phyloP scores from a whole-genome alignment of 2,888 invertebrate genomes.

The Dynastes hyllus region DNA sequence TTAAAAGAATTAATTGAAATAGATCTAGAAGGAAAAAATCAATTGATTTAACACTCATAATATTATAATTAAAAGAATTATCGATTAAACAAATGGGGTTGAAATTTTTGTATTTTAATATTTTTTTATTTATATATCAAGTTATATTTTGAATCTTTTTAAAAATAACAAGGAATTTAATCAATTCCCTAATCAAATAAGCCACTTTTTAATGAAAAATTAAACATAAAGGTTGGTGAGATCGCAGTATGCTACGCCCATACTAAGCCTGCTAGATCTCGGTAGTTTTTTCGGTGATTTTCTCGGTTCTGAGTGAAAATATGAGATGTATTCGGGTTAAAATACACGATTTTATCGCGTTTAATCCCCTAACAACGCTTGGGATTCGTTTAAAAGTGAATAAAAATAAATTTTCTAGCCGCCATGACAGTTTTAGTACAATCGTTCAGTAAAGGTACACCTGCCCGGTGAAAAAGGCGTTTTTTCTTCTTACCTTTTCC shows the following conservation, averaged over 20 bases:
- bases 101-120: too few species aligned
- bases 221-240: neutral
- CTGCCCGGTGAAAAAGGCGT: slow-evolving; percentile 47
- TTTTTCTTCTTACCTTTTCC: too few species aligned
- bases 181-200: neutral
- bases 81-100: too few species aligned
- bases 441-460: slow-evolving; percentile 46
- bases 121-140: too few species aligned
- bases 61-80: too few species aligned
- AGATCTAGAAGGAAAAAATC: too few species aligned
- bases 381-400: slow-evolving; percentile 52
- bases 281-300: neutral
- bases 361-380: neutral
- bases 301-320: neutral
- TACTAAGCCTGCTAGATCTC: slow-evolving; percentile 16
- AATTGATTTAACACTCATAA: too few species aligned
- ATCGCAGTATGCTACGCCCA: slow-evolving; percentile 57
- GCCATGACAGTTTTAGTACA: slow-evolving; percentile 66
- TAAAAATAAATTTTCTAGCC: slow-evolving; percentile 66
- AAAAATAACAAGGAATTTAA: too few species aligned
- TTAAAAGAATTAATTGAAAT: too few species aligned
- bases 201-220: neutral
- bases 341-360: neutral
- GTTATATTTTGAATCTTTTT: too few species aligned
- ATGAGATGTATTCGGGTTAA: neutral